Evolutionary conservation across 2,797 vertebrate species (phyloP).

Genomic region (Mionectes olivaceus): DNA sequence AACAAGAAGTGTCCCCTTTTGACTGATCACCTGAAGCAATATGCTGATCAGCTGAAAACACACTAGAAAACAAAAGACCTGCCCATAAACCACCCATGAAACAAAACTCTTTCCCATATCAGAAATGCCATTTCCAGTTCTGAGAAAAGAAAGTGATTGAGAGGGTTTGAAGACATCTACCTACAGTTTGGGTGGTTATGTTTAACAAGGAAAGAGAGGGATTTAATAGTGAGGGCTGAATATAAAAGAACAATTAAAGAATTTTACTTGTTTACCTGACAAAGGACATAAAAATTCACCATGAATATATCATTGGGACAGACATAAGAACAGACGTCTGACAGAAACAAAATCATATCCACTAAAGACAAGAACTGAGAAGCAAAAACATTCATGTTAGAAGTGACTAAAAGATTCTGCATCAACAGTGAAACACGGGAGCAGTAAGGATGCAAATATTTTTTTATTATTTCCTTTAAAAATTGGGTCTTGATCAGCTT

Average conservation of each 20-base stretch:
- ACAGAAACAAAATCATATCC: neutral
- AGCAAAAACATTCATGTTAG: neutral
- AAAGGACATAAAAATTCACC: neutral
- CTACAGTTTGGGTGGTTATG: neutral
- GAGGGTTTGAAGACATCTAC: neutral
- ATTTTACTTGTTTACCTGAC: neutral
- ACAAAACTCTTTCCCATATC: neutral
- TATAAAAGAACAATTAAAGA: neutral
- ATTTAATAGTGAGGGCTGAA: neutral
- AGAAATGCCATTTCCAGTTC: neutral
- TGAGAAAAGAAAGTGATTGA: neutral
- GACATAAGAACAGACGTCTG: neutral
- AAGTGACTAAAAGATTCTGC: neutral
- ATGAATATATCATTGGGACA: neutral
- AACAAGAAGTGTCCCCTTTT: neutral
- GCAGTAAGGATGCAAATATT: neutral
- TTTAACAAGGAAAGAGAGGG: neutral
- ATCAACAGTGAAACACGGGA: neutral
- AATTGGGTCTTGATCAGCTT: neutral
- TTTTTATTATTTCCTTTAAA: neutral
- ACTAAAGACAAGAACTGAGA: neutral
- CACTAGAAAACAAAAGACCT: neutral
- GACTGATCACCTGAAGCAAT: neutral
- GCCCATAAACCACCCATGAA: neutral
- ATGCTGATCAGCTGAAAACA: neutral